Conservation (phyloP, 2,888 invertebrate species). For the Operophtera brumata region DNA sequence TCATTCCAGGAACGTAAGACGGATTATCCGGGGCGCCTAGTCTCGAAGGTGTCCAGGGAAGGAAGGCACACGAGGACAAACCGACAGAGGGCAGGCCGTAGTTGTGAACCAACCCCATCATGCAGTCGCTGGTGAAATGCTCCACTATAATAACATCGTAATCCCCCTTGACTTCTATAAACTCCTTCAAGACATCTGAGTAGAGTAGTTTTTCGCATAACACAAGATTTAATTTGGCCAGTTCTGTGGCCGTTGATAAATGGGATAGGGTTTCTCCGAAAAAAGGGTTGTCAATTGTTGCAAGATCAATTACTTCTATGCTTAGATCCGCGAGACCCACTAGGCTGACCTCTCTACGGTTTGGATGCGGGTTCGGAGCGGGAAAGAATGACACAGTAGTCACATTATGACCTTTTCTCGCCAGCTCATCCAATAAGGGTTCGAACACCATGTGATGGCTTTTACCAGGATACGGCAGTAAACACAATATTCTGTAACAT, state of each 20-base stretch:
- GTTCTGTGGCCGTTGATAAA: constrained; percentile 30
- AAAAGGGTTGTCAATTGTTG: constrained; percentile 36
- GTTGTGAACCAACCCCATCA: constrained; percentile 63
- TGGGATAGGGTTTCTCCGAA: constrained; percentile 38
- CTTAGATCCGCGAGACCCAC: constrained; percentile 41
- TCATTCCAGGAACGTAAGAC: constrained; percentile 57
- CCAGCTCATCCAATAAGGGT: constrained; percentile 64
- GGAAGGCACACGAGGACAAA: constrained; percentile 57
- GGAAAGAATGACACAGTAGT: constrained; percentile 75
- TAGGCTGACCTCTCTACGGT: constrained; percentile 50
- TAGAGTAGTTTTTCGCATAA: constrained; percentile 50
- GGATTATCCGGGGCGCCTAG: constrained; percentile 66
- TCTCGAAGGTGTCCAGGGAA: constrained; percentile 61
- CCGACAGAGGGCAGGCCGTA: constrained; percentile 63
- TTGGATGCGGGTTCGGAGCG: constrained; percentile 30
- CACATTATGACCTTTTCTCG: constrained; percentile 64
- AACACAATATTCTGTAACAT: constrained; percentile 56
- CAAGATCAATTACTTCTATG: constrained; percentile 48
- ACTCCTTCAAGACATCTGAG: constrained; percentile 47
- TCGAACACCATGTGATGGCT: constrained; percentile 76
- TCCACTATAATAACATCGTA: constrained; percentile 75
- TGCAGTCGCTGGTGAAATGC: constrained; percentile 73
- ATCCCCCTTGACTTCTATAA: constrained; percentile 48
- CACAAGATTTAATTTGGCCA: constrained; percentile 40
- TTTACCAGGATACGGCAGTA: constrained; percentile 69